Evolutionary conservation across 2,113 vertebrate species (phyloP).

Genomic region (Mugil cephalus): DNA sequence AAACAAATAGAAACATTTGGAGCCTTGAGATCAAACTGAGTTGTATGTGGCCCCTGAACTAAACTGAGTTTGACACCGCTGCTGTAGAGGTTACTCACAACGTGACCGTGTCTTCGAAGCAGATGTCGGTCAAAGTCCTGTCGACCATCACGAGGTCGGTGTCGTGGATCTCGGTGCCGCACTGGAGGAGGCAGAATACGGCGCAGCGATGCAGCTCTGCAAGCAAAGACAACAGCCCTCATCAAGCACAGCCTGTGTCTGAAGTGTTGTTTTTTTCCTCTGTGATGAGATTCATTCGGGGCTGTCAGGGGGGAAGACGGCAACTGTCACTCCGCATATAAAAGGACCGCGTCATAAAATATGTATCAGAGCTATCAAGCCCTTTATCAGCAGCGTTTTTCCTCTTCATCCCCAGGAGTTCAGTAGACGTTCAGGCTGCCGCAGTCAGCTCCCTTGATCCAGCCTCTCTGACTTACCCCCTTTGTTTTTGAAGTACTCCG

Average conservation of each 20-base stretch:
- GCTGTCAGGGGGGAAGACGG: too few species aligned
- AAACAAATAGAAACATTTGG: background rate
- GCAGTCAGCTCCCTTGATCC: background rate
- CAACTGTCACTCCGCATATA: too few species aligned
- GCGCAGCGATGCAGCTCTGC: constrained; percentile 90
- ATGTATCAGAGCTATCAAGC: background rate
- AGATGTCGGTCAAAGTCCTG: constrained; percentile 91
- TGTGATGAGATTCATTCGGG: too few species aligned
- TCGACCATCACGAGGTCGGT: constrained; percentile 91
- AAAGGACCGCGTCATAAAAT: too few species aligned
- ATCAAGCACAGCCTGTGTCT: too few species aligned
- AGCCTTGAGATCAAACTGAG: too few species aligned
- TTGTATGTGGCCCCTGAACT: too few species aligned
- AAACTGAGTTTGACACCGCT: too few species aligned
- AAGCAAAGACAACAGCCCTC: background rate
- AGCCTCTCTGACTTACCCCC: constrained; percentile 83
- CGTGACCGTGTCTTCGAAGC: constrained; percentile 86
- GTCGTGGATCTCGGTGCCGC: constrained; percentile 87
- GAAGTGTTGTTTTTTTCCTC: too few species aligned
- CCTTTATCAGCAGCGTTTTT: background rate
- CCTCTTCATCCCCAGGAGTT: background rate
- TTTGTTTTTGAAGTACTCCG: constrained; percentile 95
- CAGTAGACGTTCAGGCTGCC: background rate
- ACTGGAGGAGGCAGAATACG: constrained; percentile 90
- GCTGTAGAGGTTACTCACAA: constrained; percentile 85